Conservation (phyloP, 2,113 vertebrate genomes). For the Eonycteris spelaea region DNA sequence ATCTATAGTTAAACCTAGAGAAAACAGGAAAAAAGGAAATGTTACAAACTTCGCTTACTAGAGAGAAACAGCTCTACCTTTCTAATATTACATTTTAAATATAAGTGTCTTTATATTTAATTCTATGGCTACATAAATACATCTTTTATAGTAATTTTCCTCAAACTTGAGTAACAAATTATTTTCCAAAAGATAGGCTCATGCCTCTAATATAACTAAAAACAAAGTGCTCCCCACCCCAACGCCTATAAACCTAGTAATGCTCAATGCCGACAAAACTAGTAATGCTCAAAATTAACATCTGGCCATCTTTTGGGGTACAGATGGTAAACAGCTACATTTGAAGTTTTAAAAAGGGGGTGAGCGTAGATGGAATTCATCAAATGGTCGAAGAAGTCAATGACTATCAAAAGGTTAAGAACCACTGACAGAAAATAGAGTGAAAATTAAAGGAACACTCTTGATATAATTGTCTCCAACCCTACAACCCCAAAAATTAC, state of each 20-base stretch:
- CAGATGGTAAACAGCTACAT: background rate
- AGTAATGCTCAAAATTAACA: conserved; percentile 34
- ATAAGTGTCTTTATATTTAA: background rate
- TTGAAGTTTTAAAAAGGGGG: background rate
- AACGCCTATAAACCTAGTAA: background rate
- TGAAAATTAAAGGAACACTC: background rate
- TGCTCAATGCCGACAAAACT: background rate
- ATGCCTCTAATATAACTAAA: background rate
- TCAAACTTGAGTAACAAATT: conserved; percentile 8
- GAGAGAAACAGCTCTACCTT: background rate
- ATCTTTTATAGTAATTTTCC: conserved; percentile 7
- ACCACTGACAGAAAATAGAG: background rate
- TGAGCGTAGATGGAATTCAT: background rate
- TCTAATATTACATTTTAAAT: background rate
- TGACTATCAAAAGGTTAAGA: conserved; percentile 18
- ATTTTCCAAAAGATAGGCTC: background rate
- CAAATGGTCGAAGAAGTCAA: background rate
- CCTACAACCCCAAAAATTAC: background rate
- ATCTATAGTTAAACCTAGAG: conserved; percentile 99
- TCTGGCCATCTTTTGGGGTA: background rate
- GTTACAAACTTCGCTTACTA: conserved; percentile 32
- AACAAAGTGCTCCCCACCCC: background rate
- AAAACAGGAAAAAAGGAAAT: conserved; percentile 47
- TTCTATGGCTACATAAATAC: background rate
- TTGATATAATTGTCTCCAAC: background rate